phyloP scores from a whole-genome alignment of 1,140 invertebrate genomes.

The Caenorhabditis latens region DNA sequence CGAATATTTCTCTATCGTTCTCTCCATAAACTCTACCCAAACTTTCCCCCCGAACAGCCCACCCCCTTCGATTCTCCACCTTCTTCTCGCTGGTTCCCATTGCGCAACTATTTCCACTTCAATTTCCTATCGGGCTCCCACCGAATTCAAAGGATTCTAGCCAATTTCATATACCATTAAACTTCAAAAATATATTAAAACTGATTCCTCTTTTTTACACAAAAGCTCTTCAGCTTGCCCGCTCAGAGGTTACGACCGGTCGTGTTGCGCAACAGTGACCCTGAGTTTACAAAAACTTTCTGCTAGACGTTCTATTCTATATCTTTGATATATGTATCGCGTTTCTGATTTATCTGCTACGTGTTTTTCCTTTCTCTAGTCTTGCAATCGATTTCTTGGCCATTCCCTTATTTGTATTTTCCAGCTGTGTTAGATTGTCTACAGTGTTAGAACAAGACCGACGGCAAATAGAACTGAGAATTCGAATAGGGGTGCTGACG shows the following conservation, averaged over 20 bases:
- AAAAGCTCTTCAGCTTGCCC: background rate
- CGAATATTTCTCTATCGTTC: too few relatives aligned
- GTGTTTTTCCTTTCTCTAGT: too few relatives aligned
- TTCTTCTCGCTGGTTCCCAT: too few relatives aligned
- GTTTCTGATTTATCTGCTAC: background rate
- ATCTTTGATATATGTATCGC: background rate
- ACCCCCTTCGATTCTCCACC: too few relatives aligned
- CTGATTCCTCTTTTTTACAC: constrained; percentile 16
- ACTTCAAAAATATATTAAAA: background rate
- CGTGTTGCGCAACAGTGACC: constrained; percentile 47
- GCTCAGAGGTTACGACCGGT: constrained; percentile 14
- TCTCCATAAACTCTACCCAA: too few relatives aligned
- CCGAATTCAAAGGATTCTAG: background rate
- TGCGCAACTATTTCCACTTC: too few relatives aligned
- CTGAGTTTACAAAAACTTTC: background rate
- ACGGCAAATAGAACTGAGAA: too few relatives aligned
- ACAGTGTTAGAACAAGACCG: too few relatives aligned
- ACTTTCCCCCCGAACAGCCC: too few relatives aligned
- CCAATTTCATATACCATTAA: background rate
- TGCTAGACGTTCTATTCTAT: background rate
- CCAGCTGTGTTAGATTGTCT: background rate
- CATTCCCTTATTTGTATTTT: background rate
- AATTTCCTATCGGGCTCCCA: too few relatives aligned
- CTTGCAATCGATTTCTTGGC: too few relatives aligned
- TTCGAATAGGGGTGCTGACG: too few relatives aligned